phyloP scores from a whole-genome alignment of 2,113 vertebrate species.

The Scytalopus superciliaris region DNA sequence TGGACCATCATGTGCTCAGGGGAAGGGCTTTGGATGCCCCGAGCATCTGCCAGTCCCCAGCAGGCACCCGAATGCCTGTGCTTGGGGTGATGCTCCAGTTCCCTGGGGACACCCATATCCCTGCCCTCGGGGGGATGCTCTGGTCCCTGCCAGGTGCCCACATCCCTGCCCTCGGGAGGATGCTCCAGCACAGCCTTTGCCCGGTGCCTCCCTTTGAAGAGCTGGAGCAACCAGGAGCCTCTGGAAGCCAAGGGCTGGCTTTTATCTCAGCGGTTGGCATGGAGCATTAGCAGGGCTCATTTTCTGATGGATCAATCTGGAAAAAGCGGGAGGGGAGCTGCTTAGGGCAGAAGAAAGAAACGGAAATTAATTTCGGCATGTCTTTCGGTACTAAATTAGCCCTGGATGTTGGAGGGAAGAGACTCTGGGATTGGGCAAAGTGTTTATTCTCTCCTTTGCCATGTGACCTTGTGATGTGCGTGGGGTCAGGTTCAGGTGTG shows the following conservation, averaged over 20 bases:
- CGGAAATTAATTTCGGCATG: neutral
- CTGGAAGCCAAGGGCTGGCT: constrained; percentile 4
- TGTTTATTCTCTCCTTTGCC: neutral
- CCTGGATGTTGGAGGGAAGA: neutral
- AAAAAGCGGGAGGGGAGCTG: constrained; percentile 32
- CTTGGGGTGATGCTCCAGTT: neutral
- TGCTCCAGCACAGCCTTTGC: neutral
- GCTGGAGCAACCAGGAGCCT: neutral
- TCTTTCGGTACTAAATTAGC: neutral
- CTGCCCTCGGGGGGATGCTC: neutral
- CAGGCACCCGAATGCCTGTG: neutral
- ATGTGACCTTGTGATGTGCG: rapidly evolving
- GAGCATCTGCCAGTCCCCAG: neutral
- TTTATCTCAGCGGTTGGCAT: neutral
- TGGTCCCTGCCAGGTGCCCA: neutral
- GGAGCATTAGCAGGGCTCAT: neutral
- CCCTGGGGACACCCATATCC: neutral
- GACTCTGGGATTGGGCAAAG: neutral
- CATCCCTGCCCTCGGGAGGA: neutral
- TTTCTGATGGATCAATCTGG: constrained; percentile 25
- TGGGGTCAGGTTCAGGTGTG: neutral
- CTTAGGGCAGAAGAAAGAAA: neutral
- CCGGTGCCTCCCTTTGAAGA: neutral
- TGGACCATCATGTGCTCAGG: rapidly evolving
- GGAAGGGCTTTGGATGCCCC: neutral